phyloP scores from a whole-genome alignment of 2,888 invertebrate species.

The Philonicus albiceps region DNA sequence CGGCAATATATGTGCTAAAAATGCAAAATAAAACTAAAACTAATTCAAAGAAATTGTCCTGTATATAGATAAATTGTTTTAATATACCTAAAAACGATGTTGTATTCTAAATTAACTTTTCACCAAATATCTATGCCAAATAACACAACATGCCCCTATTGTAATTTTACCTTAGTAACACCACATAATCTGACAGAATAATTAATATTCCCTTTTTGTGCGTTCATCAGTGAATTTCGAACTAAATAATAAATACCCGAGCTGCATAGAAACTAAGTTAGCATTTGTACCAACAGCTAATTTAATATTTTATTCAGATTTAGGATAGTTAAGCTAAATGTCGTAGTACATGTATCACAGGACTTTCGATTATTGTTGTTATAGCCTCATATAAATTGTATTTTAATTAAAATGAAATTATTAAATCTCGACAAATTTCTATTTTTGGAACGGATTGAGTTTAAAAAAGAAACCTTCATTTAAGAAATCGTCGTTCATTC shows the following conservation, averaged over 20 bases:
- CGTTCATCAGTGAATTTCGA: background rate
- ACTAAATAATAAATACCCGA: background rate
- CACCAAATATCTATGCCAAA: background rate
- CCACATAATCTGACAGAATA: background rate
- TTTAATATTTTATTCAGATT: background rate
- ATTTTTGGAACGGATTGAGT: too few relatives aligned
- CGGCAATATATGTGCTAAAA: too few relatives aligned
- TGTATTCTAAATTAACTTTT: background rate
- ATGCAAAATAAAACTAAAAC: background rate
- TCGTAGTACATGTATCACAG: background rate
- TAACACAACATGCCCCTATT: background rate
- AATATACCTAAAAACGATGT: background rate
- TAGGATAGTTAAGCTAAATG: background rate
- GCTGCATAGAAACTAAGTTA: background rate
- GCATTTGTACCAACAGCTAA: background rate
- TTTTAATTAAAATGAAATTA: too few relatives aligned
- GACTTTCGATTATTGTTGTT: background rate
- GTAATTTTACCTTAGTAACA: background rate
- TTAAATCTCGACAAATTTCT: too few relatives aligned
- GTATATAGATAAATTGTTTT: background rate
- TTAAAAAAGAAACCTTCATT: too few relatives aligned
- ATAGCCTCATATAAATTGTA: too few relatives aligned
- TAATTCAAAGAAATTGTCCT: background rate
- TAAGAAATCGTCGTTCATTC: too few relatives aligned
- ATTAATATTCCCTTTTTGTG: background rate